Base-by-base conservation (phyloP, 1,140 invertebrate genomes). In the fruit fly (Drosophila melanogaster) region DNA sequence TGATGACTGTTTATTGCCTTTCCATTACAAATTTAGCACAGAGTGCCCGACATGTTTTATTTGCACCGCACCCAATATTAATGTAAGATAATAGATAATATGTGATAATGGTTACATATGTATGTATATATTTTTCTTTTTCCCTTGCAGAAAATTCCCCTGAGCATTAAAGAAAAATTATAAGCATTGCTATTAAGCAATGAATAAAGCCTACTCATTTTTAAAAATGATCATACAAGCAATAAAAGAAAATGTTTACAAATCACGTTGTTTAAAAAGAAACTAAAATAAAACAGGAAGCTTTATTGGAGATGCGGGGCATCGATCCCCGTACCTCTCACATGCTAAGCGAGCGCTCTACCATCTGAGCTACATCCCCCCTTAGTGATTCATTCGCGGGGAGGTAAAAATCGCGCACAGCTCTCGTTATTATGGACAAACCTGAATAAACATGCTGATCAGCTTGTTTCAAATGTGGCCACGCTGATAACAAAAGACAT, bases 311-410 rank as follows among this genome's bases (percentile, higher is more conserved):
- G 19, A 61, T 57, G 81, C 72, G 77, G 95, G 95, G 95, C 93
- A 96, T 96, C 95, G 95, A 96, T 96, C 95, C 95, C 94, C 93
- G 95, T 95, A 95, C 95, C 95, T 96, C 95, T 96, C 95, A 94
- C 95, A 95, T 95, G 95, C 95, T 95, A 96, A 96, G 95, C 95
- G 95, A 96, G 95, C 95, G 95, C 95, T 96, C 95, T 96, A 96
- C 95, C 95, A 96, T 95, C 94, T 96, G 95, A 96, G 95, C 94
- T 96, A 96, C 94, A 95, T 93, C 95, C 95, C 94, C 94, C 35
- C 12, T 4, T 67, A 50, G 8, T 55, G 11, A 47, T 55, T 12
- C 35, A 11, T 33, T 7, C 37, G 22, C 17, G 5, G 14, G 47
- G 33, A 47, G 35, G 47, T 41, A 38, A 33, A 43, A 40, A 10